phyloP scores from a whole-genome alignment of 2,888 invertebrate genomes.

The Diogma glabrata region DNA sequence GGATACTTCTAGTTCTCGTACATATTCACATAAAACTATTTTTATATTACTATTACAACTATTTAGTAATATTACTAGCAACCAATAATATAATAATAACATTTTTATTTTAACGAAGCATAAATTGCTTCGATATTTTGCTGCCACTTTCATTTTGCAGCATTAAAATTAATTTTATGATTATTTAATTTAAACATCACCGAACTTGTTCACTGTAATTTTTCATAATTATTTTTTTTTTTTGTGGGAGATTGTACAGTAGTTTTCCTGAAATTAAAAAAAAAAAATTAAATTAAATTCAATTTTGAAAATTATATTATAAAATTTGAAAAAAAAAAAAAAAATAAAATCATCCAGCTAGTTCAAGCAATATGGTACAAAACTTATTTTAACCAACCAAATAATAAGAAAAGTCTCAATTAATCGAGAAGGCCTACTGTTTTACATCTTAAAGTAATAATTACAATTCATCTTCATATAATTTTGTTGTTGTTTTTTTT shows the following conservation, averaged over 20 bases:
- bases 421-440: constrained; percentile 10
- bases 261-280: background rate
- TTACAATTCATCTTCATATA: constrained; percentile 8
- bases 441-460: constrained; percentile 7
- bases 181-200: constrained; percentile 7
- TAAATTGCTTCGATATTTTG: constrained; percentile 22
- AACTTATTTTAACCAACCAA: too few relatives aligned
- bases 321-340: background rate
- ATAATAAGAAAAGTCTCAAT: constrained; percentile 4
- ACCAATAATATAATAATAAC: constrained; percentile 22
- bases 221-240: background rate
- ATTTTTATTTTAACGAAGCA: constrained; percentile 23
- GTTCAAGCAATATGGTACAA: too few relatives aligned
- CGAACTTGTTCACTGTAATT: background rate
- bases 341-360: too few relatives aligned
- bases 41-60: constrained; percentile 7
- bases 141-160: constrained; percentile 18
- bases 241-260: background rate
- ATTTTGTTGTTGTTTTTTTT: too few relatives aligned
- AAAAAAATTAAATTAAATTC: constrained; percentile 5
- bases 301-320: constrained; percentile 1
- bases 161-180: too few relatives aligned
- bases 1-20: constrained; percentile 74
- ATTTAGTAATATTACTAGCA: constrained; percentile 19
- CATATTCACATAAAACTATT: constrained; percentile 44